A percentile compares a stretch with the other conserved stretches of the same genome.
phyloP scores from a whole-genome alignment of 2,888 invertebrate genomes.

The Apomyelois bistriatella region DNA sequence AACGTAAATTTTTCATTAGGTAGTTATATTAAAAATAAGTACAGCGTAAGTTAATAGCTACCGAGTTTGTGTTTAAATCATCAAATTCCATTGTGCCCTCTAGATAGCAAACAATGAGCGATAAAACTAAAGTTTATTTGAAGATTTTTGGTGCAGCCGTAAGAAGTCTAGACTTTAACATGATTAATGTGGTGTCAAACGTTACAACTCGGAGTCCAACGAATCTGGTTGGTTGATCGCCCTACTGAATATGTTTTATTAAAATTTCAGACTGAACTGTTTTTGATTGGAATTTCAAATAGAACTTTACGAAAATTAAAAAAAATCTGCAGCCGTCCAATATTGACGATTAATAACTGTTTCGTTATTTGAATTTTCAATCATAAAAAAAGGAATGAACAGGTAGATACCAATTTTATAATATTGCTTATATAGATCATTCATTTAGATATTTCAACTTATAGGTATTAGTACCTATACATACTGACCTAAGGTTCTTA shows the following conservation, averaged over 20 bases:
- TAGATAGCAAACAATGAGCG: too few relatives aligned
- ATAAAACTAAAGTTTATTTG: too few relatives aligned
- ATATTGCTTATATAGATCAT: too few relatives aligned
- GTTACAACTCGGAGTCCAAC: background rate
- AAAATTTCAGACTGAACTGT: background rate
- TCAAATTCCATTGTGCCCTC: background rate
- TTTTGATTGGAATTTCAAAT: background rate
- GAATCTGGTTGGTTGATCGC: slow-evolving; percentile 1
- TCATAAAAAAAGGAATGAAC: background rate
- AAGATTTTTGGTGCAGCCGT: background rate
- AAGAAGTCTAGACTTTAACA: slow-evolving; percentile 12
- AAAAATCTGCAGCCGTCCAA: background rate
- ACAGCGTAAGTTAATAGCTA: too few relatives aligned
- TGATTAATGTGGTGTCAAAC: slow-evolving; percentile 12
- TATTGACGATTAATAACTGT: background rate
- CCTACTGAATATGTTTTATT: slow-evolving; percentile 2
- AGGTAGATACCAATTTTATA: too few relatives aligned
- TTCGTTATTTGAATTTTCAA: background rate
- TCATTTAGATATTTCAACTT: too few relatives aligned
- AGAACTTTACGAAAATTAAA: background rate
- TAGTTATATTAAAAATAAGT: too few relatives aligned
- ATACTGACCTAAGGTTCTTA: too few relatives aligned
- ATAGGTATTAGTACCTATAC: too few relatives aligned
- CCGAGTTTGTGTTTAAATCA: too few relatives aligned
- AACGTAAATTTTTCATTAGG: too few relatives aligned